Evolutionary conservation across 1,140 invertebrate species (phyloP).

Genomic region (Anadara kagoshimensis): DNA sequence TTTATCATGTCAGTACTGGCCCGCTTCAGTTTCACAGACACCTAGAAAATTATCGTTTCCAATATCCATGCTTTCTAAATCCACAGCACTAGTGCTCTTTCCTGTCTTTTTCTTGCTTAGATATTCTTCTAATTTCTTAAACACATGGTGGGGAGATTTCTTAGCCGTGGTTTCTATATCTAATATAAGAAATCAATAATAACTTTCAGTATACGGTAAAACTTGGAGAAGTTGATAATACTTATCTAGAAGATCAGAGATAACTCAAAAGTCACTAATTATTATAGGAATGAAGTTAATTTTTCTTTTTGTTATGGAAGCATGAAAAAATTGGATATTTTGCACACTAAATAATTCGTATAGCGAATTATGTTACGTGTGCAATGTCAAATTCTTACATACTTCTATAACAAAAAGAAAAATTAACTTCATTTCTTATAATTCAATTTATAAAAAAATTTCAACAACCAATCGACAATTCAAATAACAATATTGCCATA

Average conservation of each 20-base stretch:
- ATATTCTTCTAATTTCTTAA: slow-evolving; percentile 49
- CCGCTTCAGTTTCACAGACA: slow-evolving; percentile 46
- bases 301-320: too few species aligned
- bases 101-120: slow-evolving; percentile 35
- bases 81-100: slow-evolving; percentile 14
- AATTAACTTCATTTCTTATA: too few species aligned
- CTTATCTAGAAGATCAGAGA: neutral
- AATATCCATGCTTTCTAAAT: slow-evolving; percentile 30
- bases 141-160: slow-evolving; percentile 41
- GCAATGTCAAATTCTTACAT: too few species aligned
- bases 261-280: neutral
- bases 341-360: too few species aligned
- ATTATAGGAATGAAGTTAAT: too few species aligned
- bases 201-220: neutral
- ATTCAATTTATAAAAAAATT: too few species aligned
- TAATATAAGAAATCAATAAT: slow-evolving; percentile 27
- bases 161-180: slow-evolving; percentile 47
- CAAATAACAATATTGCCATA: too few species aligned
- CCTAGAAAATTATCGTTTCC: slow-evolving; percentile 48
- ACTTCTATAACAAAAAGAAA: too few species aligned
- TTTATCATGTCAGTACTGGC: slow-evolving; percentile 26
- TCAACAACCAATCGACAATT: too few species aligned
- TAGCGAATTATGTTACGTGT: too few species aligned
- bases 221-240: neutral
- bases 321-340: too few species aligned